Conservation (phyloP, 1,140 invertebrate species). For the Dinothrombium tinctorium region DNA sequence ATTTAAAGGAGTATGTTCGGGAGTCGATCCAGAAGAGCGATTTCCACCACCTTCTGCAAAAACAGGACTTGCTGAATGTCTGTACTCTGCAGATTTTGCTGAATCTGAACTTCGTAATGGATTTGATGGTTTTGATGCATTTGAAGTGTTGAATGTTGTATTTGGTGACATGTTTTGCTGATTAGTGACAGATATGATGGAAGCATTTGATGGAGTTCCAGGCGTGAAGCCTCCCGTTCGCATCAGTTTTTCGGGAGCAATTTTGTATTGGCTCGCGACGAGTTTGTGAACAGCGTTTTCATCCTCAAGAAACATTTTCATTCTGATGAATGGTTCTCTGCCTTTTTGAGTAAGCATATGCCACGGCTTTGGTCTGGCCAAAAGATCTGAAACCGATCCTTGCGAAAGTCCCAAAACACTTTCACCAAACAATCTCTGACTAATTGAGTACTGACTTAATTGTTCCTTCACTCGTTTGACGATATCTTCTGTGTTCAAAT, state of each 20-base stretch:
- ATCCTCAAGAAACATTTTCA: conserved; percentile 94
- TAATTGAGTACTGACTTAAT: conserved; percentile 91
- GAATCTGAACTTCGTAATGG: not conserved
- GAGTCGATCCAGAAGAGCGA: not conserved
- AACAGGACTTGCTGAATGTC: not conserved
- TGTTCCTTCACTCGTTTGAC: conserved; percentile 92
- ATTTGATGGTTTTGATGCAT: not conserved
- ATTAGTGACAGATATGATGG: not conserved
- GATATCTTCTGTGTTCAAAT: conserved; percentile 93
- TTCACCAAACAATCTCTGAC: conserved; percentile 91
- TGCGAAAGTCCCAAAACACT: conserved; percentile 86
- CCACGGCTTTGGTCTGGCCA: conserved; percentile 87
- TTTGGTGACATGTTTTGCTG: not conserved
- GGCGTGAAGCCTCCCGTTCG: conserved; percentile 68
- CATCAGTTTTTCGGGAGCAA: conserved; percentile 84
- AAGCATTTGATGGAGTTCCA: conserved; percentile 3
- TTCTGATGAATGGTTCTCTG: conserved; percentile 82
- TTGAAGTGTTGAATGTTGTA: not conserved
- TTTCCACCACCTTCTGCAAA: not conserved
- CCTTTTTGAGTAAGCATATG: conserved; percentile 93
- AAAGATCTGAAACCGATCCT: conserved; percentile 76
- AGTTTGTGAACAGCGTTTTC: conserved; percentile 88
- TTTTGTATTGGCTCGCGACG: conserved; percentile 90
- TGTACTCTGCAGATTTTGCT: not conserved
- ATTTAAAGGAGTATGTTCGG: not conserved